phyloP scores from a whole-genome alignment of 2,113 vertebrate species.

The Fregata magnificens region DNA sequence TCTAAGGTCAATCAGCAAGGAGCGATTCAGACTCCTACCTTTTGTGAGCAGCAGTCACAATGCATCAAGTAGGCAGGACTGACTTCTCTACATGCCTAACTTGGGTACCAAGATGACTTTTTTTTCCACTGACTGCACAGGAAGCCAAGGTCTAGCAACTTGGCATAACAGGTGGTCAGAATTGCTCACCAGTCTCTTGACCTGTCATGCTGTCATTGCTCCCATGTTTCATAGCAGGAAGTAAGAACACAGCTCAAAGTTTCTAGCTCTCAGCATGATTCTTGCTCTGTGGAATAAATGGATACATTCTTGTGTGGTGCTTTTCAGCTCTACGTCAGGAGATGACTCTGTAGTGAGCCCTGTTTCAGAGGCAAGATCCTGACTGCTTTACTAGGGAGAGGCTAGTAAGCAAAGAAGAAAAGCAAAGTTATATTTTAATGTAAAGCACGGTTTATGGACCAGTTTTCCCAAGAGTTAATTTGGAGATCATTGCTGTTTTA shows the following conservation, averaged over 20 bases:
- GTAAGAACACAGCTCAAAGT: not conserved
- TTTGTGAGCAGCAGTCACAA: not conserved
- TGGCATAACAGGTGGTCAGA: not conserved
- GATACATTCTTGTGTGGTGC: not conserved
- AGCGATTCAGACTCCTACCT: not conserved
- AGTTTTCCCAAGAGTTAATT: not conserved
- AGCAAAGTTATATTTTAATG: not conserved
- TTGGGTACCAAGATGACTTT: not conserved
- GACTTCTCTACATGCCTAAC: not conserved
- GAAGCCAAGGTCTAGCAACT: not conserved
- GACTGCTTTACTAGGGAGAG: not conserved
- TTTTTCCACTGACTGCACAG: not conserved
- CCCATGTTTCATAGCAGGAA: not conserved
- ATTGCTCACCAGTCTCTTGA: not conserved
- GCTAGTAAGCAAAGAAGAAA: not conserved
- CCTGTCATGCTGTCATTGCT: not conserved
- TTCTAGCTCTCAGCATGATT: not conserved
- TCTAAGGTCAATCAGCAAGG: not conserved
- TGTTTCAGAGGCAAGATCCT: not conserved
- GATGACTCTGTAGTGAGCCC: not conserved
- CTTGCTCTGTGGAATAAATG: not conserved
- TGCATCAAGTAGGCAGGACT: not conserved
- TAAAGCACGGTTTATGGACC: not conserved
- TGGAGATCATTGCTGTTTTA: not conserved
- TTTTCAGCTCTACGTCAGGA: not conserved